Evolutionary conservation across 2,888 invertebrate species (phyloP).

Genomic region (Archips crataeganus): DNA sequence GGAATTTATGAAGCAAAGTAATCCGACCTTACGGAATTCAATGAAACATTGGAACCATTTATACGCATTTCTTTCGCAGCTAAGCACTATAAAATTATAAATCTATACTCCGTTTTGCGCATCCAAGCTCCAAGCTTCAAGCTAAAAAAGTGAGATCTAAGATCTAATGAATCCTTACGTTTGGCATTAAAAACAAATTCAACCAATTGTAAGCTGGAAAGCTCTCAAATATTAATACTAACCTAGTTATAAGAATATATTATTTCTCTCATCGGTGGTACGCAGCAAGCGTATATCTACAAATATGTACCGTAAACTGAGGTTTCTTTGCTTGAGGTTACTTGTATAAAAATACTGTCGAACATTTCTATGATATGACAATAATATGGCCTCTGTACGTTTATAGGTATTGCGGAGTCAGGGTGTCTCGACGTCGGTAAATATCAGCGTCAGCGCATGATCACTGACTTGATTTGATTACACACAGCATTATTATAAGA

Average conservation of each 20-base stretch:
- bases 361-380: too few relatives aligned
- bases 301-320: conserved; percentile 2
- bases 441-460: too few relatives aligned
- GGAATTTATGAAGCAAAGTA: too few relatives aligned
- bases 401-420: too few relatives aligned
- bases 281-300: conserved; percentile 13
- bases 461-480: too few relatives aligned
- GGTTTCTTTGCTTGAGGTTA: not conserved
- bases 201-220: conserved; percentile 34
- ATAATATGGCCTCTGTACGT: too few relatives aligned
- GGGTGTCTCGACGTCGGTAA: too few relatives aligned
- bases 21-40: too few relatives aligned
- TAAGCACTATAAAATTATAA: conserved; percentile 8
- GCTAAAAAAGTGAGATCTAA: conserved; percentile 12
- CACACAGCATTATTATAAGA: too few relatives aligned
- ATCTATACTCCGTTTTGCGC: conserved; percentile 31
- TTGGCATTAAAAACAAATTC: conserved; percentile 42
- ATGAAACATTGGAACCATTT: conserved; percentile 15
- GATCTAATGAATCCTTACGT: conserved; percentile 28
- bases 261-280: conserved; percentile 38
- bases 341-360: too few relatives aligned
- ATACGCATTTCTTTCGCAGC: conserved; percentile 7
- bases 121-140: conserved; percentile 28
- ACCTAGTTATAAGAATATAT: conserved; percentile 36
- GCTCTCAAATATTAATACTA: conserved; percentile 27